Conservation (phyloP, 2,888 invertebrate genomes). For the Adela reaumurella region DNA sequence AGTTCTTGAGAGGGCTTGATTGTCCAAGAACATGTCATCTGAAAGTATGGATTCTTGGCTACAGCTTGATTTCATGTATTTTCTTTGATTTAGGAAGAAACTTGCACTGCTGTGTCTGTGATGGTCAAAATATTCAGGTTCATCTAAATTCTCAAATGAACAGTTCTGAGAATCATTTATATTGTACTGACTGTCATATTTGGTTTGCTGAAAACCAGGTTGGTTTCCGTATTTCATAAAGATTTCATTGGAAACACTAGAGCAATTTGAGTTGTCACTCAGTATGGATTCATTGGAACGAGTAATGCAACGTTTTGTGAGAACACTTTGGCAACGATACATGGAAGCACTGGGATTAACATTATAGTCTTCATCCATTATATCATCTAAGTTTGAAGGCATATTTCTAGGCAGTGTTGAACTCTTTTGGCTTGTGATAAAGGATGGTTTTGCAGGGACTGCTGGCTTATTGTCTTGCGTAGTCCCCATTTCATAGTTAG, state of each 20-base stretch:
- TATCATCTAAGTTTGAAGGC: slow-evolving; percentile 51
- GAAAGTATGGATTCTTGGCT: slow-evolving; percentile 78
- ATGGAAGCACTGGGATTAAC: slow-evolving; percentile 34
- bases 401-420: slow-evolving; percentile 49
- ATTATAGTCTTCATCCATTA: slow-evolving; percentile 39
- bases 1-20: slow-evolving; percentile 55
- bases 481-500: slow-evolving; percentile 72
- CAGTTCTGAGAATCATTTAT: slow-evolving; percentile 45
- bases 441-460: slow-evolving; percentile 34
- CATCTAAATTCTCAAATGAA: slow-evolving; percentile 43
- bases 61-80: slow-evolving; percentile 57
- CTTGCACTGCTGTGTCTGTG: slow-evolving; percentile 72
- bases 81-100: slow-evolving; percentile 72
- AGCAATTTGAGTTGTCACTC: slow-evolving; percentile 49
- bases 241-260: slow-evolving; percentile 50
- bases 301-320: slow-evolving; percentile 56
- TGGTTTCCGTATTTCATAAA: slow-evolving; percentile 49
- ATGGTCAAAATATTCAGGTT: slow-evolving; percentile 45
- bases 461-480: slow-evolving; percentile 35
- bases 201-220: slow-evolving; percentile 47
- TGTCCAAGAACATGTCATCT: slow-evolving; percentile 60
- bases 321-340: slow-evolving; percentile 47
- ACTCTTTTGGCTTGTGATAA: slow-evolving; percentile 37
- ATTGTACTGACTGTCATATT: slow-evolving; percentile 42
- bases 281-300: slow-evolving; percentile 54